phyloP scores from a whole-genome alignment of 2,113 vertebrate species.

The Carettochelys insculpta region DNA sequence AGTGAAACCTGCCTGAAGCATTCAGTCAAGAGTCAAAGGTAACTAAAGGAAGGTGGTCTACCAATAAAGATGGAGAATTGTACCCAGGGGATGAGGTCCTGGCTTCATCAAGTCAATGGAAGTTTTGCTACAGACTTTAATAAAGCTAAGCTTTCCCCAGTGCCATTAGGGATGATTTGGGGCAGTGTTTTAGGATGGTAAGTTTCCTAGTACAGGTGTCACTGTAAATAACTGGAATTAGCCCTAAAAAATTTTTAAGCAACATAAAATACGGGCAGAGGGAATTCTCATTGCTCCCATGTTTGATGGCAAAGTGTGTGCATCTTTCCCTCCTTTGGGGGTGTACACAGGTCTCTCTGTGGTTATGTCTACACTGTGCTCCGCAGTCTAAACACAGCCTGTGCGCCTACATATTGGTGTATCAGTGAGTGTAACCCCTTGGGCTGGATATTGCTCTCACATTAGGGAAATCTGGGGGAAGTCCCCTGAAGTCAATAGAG shows the following conservation, averaged over 20 bases:
- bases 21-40: background rate
- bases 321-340: background rate
- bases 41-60: background rate
- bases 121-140: background rate
- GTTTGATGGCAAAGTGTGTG: background rate
- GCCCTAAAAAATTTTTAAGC: background rate
- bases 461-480: background rate
- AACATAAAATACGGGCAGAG: background rate
- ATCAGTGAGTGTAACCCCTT: background rate
- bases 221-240: background rate
- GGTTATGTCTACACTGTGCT: no score
- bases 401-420: background rate
- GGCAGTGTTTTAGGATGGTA: background rate
- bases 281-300: background rate
- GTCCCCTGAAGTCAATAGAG: background rate
- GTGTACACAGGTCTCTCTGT: background rate
- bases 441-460: background rate
- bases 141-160: background rate
- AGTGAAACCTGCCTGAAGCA: background rate
- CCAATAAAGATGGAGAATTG: background rate
- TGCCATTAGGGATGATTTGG: background rate
- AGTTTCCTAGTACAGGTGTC: background rate
- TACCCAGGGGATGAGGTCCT: background rate
- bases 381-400: no score
- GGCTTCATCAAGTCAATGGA: background rate